Evolutionary conservation across 2,888 invertebrate species (phyloP).

Genomic region (Dysmachus trigonus): DNA sequence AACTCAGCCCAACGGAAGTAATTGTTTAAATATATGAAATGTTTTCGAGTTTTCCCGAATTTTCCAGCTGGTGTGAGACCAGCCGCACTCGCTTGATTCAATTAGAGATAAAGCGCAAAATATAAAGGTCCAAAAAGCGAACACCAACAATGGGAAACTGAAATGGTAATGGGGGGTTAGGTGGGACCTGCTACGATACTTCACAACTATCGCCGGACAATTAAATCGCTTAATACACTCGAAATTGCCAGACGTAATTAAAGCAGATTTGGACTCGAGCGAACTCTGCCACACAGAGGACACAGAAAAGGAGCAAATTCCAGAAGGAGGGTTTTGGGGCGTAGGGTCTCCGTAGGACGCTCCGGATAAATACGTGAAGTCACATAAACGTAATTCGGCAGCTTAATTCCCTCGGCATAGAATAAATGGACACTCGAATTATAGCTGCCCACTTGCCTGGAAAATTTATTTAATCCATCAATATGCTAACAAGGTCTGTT

Average conservation of each 20-base stretch:
- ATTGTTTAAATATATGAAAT: neutral
- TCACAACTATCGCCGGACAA: neutral
- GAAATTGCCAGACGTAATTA: slow-evolving; percentile 16
- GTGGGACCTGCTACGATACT: neutral
- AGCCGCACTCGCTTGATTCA: neutral
- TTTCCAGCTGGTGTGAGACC: neutral
- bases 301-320: neutral
- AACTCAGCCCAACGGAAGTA: neutral
- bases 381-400: neutral
- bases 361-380: neutral
- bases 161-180: neutral
- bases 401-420: neutral
- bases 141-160: neutral
- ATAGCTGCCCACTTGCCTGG: neutral
- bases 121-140: neutral
- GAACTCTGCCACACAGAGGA: neutral
- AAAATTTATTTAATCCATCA: slow-evolving; percentile 33
- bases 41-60: neutral
- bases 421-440: neutral
- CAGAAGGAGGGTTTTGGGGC: neutral
- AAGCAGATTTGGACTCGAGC: neutral
- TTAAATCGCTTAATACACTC: slow-evolving; percentile 2
- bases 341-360: neutral
- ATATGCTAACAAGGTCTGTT: slow-evolving; percentile 6
- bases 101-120: neutral